Evolutionary conservation across 2,113 vertebrate genomes (phyloP).

Genomic region (Engraulis encrasicolus): DNA sequence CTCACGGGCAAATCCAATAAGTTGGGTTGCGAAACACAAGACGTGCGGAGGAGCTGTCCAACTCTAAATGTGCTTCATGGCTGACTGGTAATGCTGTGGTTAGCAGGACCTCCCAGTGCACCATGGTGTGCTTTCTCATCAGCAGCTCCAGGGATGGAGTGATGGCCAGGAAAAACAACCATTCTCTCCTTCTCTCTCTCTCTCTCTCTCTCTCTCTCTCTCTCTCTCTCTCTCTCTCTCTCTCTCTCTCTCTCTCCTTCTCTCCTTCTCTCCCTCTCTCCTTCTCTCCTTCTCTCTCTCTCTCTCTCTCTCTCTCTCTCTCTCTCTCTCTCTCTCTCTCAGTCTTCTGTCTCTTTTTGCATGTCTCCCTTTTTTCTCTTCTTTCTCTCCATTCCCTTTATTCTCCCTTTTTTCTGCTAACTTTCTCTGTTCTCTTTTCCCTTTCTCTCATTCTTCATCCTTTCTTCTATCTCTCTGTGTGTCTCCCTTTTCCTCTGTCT

Average conservation of each 20-base stretch:
- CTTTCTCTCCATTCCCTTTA: too few species aligned
- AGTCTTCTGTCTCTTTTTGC: too few species aligned
- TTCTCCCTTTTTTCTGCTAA: too few species aligned
- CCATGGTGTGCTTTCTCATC: background rate
- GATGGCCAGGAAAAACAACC: conserved; percentile 13
- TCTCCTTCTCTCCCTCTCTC: conserved; percentile 21
- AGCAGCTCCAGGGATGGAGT: background rate
- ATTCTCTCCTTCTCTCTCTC: conserved; percentile 10
- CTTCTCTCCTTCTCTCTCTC: conserved; percentile 47
- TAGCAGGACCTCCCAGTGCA: background rate
- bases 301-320: conserved; percentile 19
- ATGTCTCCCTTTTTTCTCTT: too few species aligned
- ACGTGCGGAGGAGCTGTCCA: background rate
- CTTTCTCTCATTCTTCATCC: too few species aligned
- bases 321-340: conserved; percentile 1
- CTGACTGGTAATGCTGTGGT: background rate
- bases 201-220: background rate
- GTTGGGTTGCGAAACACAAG: background rate
- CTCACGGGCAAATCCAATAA: background rate
- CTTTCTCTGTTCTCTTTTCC: too few species aligned
- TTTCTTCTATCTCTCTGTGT: too few species aligned
- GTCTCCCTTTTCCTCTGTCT: too few species aligned
- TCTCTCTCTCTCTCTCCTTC: conserved; percentile 28
- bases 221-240: conserved; percentile 22
- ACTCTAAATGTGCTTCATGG: background rate